Evolutionary conservation across 2,113 vertebrate species (phyloP).

Genomic region (Cairina moschata): DNA sequence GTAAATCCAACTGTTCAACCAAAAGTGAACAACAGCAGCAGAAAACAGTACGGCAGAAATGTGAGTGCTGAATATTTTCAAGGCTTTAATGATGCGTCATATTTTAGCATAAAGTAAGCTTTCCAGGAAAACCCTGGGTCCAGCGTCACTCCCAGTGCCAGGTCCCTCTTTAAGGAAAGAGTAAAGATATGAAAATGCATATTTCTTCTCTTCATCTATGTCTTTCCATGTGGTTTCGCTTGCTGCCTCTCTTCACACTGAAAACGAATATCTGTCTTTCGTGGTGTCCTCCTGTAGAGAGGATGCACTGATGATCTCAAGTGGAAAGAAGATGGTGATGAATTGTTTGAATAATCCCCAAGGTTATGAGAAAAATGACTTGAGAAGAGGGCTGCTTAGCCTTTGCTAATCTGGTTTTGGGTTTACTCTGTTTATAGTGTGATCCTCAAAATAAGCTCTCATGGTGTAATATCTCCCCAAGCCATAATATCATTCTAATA

Average conservation of each 20-base stretch:
- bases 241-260: neutral
- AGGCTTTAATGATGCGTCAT: neutral
- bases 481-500: slow-evolving; percentile 33
- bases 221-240: neutral
- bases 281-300: neutral
- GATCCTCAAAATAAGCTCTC: neutral
- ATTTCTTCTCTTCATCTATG: neutral
- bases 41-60: neutral
- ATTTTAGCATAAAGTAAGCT: neutral
- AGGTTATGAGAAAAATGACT: neutral
- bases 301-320: neutral
- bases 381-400: neutral
- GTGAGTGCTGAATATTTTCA: neutral
- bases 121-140: neutral
- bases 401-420: neutral
- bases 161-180: neutral
- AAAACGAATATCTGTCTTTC: neutral
- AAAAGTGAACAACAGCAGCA: neutral
- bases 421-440: neutral
- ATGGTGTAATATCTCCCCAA: slow-evolving; percentile 35
- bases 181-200: neutral
- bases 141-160: neutral
- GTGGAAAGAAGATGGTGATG: neutral
- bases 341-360: neutral
- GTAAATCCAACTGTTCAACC: neutral